Percentiles rank a stretch among this genome's conserved stretches.
Conservation (phyloP, 2,797 vertebrate species). For the Liparis tanakae region DNA sequence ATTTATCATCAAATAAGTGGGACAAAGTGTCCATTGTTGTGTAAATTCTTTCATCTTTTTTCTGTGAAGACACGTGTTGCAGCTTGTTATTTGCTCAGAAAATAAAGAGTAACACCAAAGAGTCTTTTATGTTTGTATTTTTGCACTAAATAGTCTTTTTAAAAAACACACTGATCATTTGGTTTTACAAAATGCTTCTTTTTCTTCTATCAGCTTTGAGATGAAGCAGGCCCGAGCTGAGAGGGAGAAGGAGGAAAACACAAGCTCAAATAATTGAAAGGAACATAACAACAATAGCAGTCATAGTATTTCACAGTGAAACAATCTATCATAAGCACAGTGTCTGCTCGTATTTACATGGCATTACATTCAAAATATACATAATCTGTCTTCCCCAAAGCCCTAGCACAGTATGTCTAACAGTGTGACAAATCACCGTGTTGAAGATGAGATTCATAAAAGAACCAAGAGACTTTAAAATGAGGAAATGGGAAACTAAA, state of each 20-base stretch:
- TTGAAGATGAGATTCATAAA: conserved; percentile 38
- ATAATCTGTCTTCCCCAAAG: conserved; percentile 45
- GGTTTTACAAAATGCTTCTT: conserved; percentile 61
- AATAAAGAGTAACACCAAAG: conserved; percentile 47
- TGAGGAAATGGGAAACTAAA: conserved; percentile 23
- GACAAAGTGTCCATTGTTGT: conserved; percentile 21
- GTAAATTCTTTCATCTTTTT: conserved; percentile 10
- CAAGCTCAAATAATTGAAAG: conserved; percentile 47
- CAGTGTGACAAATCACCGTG: conserved; percentile 39
- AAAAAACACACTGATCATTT: conserved; percentile 49
- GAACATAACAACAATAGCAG: conserved; percentile 59
- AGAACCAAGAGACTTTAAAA: conserved; percentile 48
- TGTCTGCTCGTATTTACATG: conserved; percentile 60
- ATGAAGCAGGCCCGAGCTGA: conserved; percentile 52
- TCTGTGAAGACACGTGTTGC: not conserved
- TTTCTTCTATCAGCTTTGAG: conserved; percentile 58
- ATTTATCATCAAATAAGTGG: conserved; percentile 14
- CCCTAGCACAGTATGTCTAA: conserved; percentile 21
- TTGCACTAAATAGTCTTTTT: conserved; percentile 47
- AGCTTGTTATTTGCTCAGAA: conserved; percentile 12
- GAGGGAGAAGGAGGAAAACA: conserved; percentile 52
- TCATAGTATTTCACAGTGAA: conserved; percentile 72
- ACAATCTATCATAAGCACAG: conserved; percentile 62
- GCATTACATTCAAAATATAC: conserved; percentile 64
- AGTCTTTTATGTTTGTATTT: conserved; percentile 52